phyloP scores from a whole-genome alignment of 2,888 invertebrate species.

The Ptychoptera albimana region DNA sequence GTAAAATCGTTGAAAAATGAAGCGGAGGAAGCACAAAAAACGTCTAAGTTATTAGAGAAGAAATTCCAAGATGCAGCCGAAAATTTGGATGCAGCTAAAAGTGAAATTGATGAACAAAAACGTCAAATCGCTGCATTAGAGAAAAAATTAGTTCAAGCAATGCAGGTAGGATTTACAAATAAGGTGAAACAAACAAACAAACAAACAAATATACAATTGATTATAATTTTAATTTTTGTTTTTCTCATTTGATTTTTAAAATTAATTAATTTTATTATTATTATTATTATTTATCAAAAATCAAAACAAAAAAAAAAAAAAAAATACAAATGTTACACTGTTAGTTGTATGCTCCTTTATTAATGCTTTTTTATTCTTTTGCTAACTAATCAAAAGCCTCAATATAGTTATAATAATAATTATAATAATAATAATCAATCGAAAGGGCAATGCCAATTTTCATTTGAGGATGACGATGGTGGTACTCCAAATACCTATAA shows the following conservation, averaged over 20 bases:
- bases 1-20: conserved; percentile 54
- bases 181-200: not conserved
- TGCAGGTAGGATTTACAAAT: conserved; percentile 32
- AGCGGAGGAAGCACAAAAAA: conserved; percentile 59
- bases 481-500: no score
- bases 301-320: conserved; percentile 12
- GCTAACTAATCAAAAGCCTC: no score
- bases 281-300: not conserved
- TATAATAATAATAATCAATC: no score
- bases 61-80: conserved; percentile 62
- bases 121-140: conserved; percentile 62
- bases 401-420: no score
- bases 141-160: conserved; percentile 52
- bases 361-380: no score
- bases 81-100: conserved; percentile 55
- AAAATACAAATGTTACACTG: no score
- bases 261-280: not conserved
- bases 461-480: no score
- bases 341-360: no score
- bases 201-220: not conserved
- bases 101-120: conserved; percentile 65
- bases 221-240: not conserved
- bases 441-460: conserved; percentile 1
- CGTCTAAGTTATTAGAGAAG: conserved; percentile 64
- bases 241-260: not conserved